Evolutionary conservation across 2,113 vertebrate genomes (phyloP), one percentile per base, ranked within the genome.

Genomic region (Rhagologus leucostigma): DNA sequence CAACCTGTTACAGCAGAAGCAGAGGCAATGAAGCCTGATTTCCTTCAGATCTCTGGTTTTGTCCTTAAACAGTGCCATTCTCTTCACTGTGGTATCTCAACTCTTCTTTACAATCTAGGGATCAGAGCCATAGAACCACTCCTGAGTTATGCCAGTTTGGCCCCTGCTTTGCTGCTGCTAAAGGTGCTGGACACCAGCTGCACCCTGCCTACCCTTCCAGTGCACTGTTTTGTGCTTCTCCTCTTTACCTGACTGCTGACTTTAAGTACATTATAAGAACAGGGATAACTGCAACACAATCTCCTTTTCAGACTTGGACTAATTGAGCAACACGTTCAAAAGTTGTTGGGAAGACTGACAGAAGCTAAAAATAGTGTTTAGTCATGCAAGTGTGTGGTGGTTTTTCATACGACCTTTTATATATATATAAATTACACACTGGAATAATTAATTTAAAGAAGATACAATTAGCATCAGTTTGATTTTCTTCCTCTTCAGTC

Each of bases 401-500:
- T 22, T 76, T 85, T 83, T 79, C 60, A 44, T 39, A 76, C 33
- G 33, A 56, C 14, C 11, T n/a, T 33, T 16, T 22, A 39, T 10
- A 39, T 27, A 23, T 41, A 22, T 49, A 19, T 27, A n/a, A 53
- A 14, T 23, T 77, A 33, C 39, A 24, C 52, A 73, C 33, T 71
- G 39, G 84, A 87, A 64, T 82, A 21, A 64, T 68, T 8, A 75
- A 50, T 19, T 77, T 39, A 93, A 64, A 44, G 22, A 69, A 89
- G 39, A 75, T 42, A 73, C 16, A 57, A 64, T 76, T 71, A 74
- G 18, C 30, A 30, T 67, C 55, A 67, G 62, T 73, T 53, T 63
- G 32, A 65, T 85, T 83, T 86, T 62, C 67, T 71, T 79, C 47
- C 78, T 50, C 57, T 76, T 85, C 55, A 90, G 68, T 77, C 44